phyloP scores from a whole-genome alignment of 2,113 vertebrate genomes.

The Manacus vitellinus region DNA sequence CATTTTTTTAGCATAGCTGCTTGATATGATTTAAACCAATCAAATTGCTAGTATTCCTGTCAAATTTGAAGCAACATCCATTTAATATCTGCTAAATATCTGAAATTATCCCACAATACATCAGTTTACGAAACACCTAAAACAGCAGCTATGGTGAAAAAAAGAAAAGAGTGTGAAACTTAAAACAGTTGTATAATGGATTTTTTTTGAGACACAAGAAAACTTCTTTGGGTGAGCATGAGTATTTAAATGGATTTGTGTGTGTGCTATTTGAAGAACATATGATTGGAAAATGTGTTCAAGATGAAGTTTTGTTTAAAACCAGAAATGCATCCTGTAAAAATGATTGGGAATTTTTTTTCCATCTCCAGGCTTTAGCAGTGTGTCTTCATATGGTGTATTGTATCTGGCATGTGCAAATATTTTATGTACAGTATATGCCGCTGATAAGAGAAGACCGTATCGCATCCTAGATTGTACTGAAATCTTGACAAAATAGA shows the following conservation, averaged over 20 bases:
- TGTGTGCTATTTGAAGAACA: background rate
- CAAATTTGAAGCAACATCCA: slow-evolving; percentile 30
- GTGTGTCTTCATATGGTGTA: background rate
- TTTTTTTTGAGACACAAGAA: background rate
- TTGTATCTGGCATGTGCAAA: background rate
- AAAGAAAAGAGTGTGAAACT: background rate
- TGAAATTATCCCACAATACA: slow-evolving; percentile 19
- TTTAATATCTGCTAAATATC: slow-evolving; percentile 57
- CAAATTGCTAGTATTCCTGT: slow-evolving; percentile 51
- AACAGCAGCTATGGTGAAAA: background rate
- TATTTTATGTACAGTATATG: background rate
- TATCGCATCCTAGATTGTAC: background rate
- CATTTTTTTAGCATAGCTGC: slow-evolving; percentile 38
- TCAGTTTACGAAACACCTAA: slow-evolving; percentile 7
- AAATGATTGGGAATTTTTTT: background rate
- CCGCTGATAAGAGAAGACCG: background rate
- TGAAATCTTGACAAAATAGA: background rate
- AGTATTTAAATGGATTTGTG: background rate
- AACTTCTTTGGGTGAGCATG: background rate
- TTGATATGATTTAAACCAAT: slow-evolving; percentile 52
- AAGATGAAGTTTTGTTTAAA: background rate
- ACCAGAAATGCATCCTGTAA: background rate
- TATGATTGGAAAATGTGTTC: background rate
- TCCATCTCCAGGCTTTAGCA: background rate
- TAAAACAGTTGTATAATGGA: background rate